These are phyloP conservation scores for Myocastor coypus DNA, from an alignment of 2,113 vertebrate genomes.

Conservation along the genomic window DNA sequence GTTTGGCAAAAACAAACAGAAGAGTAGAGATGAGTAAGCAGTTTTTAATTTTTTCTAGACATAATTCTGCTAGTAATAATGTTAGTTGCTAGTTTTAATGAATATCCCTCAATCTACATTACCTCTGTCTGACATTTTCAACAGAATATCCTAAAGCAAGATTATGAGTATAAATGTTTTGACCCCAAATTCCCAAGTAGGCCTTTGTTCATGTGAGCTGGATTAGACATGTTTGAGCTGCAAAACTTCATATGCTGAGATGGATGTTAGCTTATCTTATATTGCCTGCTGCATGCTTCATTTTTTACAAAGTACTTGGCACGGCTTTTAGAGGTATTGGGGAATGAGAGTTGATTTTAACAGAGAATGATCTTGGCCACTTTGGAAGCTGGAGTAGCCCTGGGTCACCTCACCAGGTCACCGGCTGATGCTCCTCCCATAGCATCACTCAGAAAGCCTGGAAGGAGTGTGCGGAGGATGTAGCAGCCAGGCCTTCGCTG, in stretches of 20 bases:
- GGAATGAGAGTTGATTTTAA: background rate
- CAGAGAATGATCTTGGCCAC: background rate
- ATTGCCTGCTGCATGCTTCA: background rate
- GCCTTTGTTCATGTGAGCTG: background rate
- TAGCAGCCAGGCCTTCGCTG: background rate
- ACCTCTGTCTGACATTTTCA: background rate
- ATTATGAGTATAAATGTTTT: background rate
- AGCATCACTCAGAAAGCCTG: conserved; percentile 46
- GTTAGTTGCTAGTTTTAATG: background rate
- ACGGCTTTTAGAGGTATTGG: background rate
- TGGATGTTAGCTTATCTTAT: background rate
- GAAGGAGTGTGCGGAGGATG: background rate
- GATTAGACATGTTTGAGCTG: background rate
- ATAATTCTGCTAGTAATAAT: background rate
- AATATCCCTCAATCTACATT: background rate
- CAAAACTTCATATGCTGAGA: background rate
- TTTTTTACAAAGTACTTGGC: background rate
- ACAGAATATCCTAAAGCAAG: background rate
- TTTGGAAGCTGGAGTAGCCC: background rate
- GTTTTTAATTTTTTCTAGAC: background rate
- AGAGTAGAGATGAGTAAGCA: background rate
- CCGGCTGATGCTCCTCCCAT: conserved; percentile 18
- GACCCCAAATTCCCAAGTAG: background rate
- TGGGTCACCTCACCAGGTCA: background rate
- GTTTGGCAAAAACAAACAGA: background rate